phyloP scores from a whole-genome alignment of 2,888 invertebrate genomes.

The Zygothrica quintamaculata region DNA sequence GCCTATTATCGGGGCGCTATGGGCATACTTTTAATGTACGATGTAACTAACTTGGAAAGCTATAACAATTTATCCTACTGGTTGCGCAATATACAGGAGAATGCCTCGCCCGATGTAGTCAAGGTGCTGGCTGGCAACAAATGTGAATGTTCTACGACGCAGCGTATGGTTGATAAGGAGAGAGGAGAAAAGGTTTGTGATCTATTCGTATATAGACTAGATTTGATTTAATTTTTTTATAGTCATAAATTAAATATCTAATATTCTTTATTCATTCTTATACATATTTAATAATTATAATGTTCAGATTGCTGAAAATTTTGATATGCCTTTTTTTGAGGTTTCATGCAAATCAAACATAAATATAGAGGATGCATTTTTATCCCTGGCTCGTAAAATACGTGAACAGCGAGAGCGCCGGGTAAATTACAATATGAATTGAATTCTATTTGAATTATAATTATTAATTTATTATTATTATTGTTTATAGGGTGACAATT shows the following conservation, averaged over 20 bases:
- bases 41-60: conserved; percentile 95
- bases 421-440: conserved; percentile 84
- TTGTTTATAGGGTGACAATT: conserved; percentile 83
- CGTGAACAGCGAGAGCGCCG: conserved; percentile 91
- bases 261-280: too few relatives aligned
- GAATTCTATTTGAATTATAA: neutral
- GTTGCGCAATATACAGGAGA: conserved; percentile 96
- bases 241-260: too few relatives aligned
- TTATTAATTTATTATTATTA: neutral
- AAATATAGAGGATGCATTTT: conserved; percentile 93
- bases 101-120: conserved; percentile 93
- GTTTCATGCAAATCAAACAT: conserved; percentile 94
- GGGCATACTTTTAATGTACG: conserved; percentile 96
- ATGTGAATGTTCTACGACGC: conserved; percentile 90
- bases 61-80: conserved; percentile 95
- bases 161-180: conserved; percentile 91
- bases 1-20: conserved; percentile 95
- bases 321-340: conserved; percentile 95
- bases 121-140: conserved; percentile 94
- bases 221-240: too few relatives aligned
- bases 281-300: neutral
- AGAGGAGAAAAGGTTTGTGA: conserved; percentile 90
- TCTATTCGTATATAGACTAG: neutral
- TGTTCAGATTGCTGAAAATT: conserved; percentile 92
- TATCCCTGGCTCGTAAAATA: conserved; percentile 92